Evolutionary conservation across 1,140 invertebrate genomes (phyloP).

Genomic region (silkworm (Bombyx mori)): DNA sequence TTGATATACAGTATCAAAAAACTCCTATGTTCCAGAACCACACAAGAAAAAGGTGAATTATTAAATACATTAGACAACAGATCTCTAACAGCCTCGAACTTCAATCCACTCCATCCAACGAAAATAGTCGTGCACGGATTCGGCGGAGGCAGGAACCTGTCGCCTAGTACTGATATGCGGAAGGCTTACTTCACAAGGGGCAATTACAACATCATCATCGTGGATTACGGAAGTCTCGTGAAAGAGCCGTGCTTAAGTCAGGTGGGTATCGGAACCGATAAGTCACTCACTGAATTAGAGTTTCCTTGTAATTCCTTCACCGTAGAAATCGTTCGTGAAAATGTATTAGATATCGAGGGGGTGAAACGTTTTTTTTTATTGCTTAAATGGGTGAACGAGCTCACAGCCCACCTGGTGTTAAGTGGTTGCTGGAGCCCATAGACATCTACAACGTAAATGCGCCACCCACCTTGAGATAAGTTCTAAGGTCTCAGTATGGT

Average conservation of each 20-base stretch:
- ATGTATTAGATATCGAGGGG: too few species aligned
- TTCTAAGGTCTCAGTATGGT: too few species aligned
- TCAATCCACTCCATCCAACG: slow-evolving; percentile 81
- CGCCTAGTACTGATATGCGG: slow-evolving; percentile 85
- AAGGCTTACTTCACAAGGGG: slow-evolving; percentile 85
- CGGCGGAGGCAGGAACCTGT: slow-evolving; percentile 82
- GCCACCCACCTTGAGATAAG: too few species aligned
- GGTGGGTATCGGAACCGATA: slow-evolving; percentile 21
- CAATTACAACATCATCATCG: slow-evolving; percentile 89
- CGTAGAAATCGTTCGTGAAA: too few species aligned
- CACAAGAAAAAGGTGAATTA: slow-evolving; percentile 80
- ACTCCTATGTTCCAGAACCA: slow-evolving; percentile 69
- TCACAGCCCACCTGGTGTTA: too few species aligned
- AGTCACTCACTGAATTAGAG: too few species aligned
- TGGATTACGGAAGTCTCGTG: slow-evolving; percentile 86
- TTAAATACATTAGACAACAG: slow-evolving; percentile 78
- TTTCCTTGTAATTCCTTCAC: too few species aligned
- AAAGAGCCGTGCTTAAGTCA: slow-evolving; percentile 85
- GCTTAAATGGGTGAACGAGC: too few species aligned
- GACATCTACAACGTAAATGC: too few species aligned
- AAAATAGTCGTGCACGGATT: slow-evolving; percentile 89
- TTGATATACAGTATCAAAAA: background rate
- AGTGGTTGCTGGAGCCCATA: too few species aligned
- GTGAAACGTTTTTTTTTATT: too few species aligned
- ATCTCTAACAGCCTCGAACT: slow-evolving; percentile 79